Evolutionary conservation across 2,888 invertebrate genomes (phyloP).

Genomic region (Dasysyrphus albostriatus): DNA sequence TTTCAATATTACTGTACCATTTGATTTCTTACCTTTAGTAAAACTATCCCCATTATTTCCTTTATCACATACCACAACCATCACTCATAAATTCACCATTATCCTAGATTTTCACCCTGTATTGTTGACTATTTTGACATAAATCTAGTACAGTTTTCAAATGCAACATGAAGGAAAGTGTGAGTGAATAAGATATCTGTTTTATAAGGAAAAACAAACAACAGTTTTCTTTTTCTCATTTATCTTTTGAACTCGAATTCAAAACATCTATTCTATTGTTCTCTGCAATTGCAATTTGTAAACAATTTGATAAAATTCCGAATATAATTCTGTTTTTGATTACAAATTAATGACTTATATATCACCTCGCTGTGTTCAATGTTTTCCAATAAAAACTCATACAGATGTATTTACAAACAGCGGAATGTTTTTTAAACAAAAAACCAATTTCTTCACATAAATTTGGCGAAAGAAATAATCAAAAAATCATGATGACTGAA

Average conservation of each 20-base stretch:
- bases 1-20: no score
- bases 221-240: constrained; percentile 34
- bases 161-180: background rate
- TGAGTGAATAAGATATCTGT: background rate
- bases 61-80: background rate
- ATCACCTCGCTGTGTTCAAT: background rate
- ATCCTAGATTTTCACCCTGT: background rate
- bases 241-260: constrained; percentile 31
- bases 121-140: background rate
- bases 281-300: background rate
- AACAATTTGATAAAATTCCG: constrained; percentile 5
- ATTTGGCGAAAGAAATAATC: background rate
- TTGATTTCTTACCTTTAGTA: no score
- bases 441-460: background rate
- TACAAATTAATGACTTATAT: background rate
- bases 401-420: background rate
- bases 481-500: constrained; percentile 2
- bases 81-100: background rate
- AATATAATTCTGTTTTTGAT: background rate
- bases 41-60: background rate
- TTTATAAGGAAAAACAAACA: background rate
- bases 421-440: background rate
- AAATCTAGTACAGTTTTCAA: background rate
- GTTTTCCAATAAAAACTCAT: background rate
- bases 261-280: background rate